Evolutionary conservation across 2,113 vertebrate genomes (phyloP), one percentile per base, ranked within the genome.

Genomic region (Sceloporus undulatus): DNA sequence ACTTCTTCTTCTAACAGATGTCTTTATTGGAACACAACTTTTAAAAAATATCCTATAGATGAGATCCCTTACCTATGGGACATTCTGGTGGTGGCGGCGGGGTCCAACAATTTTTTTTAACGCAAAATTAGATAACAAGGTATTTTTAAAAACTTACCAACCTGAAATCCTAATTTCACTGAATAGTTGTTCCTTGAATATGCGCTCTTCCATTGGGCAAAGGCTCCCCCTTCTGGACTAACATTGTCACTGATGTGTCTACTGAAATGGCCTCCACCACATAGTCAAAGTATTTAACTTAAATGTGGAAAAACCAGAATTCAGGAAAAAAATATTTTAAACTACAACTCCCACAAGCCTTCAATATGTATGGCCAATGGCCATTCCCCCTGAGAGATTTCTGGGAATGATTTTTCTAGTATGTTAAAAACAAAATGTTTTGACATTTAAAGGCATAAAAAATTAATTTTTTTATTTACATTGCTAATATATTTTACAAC

Each of bases 151-250:
- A 5, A 52, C n/a, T 19, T 8, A 5, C 2, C 1, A 74, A 19
- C 13, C 7, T 9, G 42, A 80, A 81, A 81, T n/a, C 2, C 16
- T 27, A 59, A 38, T 73, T 81, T 25, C 70, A 66, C 68, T 0
- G 0, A 14, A 0, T 14, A 65, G 68, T 70, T 38, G 21, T 27
- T 34, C 9, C 23, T 73, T 38, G 5, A n/a, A 82, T n/a, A 4
- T 0, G 68, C 0, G 0, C 0, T 40, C 25, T 56, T 34, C 34
- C 0, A 0, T 9, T 0, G 5, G 9, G 54, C 54, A 0, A 87
- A 54, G 77, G 92, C 70, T 94, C 90, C 89, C 2, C 89, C 95
- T 95, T 91, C 94, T 91, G 95, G 94, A 25, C 88, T 4, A 0
- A 29, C 0, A 40, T 1, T 79, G 75, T 88, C 89, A 83, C 79